Percentiles rank a stretch among this genome's conserved stretches.
Conservation (phyloP, 2,113 vertebrate genomes). For the Felis catus region DNA sequence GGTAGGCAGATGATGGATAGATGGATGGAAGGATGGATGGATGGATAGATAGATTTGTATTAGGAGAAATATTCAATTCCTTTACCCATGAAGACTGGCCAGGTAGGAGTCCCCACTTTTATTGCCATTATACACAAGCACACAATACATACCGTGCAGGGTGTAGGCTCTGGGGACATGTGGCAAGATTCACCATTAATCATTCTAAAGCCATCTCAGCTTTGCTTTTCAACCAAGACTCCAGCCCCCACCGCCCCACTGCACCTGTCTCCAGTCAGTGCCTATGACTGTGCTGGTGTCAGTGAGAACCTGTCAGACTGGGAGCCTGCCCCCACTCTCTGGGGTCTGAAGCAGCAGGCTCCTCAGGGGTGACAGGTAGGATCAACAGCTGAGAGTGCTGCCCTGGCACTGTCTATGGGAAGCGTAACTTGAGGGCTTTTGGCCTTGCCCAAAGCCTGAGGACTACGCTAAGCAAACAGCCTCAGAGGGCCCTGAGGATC, state of each 20-base stretch:
- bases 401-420: neutral
- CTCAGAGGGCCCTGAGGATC: neutral
- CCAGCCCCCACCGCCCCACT: neutral
- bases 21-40: neutral
- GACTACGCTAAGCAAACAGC: neutral
- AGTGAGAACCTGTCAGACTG: neutral
- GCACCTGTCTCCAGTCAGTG: neutral
- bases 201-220: neutral
- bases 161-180: neutral
- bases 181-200: neutral
- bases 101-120: neutral
- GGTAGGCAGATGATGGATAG: neutral
- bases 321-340: neutral
- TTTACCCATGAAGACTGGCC: neutral
- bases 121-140: neutral
- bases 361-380: neutral
- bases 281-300: neutral
- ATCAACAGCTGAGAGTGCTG: neutral
- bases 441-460: neutral
- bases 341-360: neutral
- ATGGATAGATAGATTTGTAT: neutral
- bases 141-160: neutral
- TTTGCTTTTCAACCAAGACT: neutral
- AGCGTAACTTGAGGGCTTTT: neutral
- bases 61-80: neutral